Base-by-base conservation (phyloP, 1,140 invertebrate species). In the Scaptomyza pallida region DNA sequence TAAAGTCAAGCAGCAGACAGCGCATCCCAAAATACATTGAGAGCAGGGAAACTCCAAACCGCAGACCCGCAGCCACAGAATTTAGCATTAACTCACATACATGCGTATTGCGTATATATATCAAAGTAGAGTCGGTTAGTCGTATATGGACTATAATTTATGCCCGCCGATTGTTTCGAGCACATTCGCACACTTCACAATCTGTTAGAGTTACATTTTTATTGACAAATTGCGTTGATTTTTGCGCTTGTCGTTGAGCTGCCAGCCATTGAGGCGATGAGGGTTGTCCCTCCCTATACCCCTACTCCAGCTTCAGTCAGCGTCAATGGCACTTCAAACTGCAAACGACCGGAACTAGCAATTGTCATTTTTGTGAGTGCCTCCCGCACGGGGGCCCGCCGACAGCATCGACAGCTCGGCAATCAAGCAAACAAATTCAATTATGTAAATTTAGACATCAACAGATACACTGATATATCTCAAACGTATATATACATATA, bases 341-440 rank as follows among this genome's bases (percentile, higher is more conserved):
- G 83, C 82, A 89, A 88, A 86, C 81, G 83, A 88, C 82, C 82
- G 82, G 82, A 88, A 88, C 82, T 88, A 78, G 83, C 83, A 88
- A 88, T 88, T 88, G 82, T 86, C 78, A 83, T 78, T 88, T 86
- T 78, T 72, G 80, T 82, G 63, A 82, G 62, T 86, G 73, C 60
- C 81, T 85, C 72, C 81, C 82, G 65, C 81, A 68, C 62, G 45
- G 72, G 45, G 72, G 44, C 47, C 48, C 54, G 71, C 55, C 26
- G 26, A 30, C 26, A 30, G 60, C 81, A 85, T 88, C 82, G 82
- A 86, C 82, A 89, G 78, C 83, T 89, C 72, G 68, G 75, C 83
- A 88, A 88, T 88, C 83, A 82, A 88, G 82, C 82, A 90, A 86
- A 90, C 88, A 90, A 90, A 90, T 90, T 90, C 88, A 90, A 90